phyloP scores from a whole-genome alignment of 2,113 vertebrate species.

The Otus sunia region DNA sequence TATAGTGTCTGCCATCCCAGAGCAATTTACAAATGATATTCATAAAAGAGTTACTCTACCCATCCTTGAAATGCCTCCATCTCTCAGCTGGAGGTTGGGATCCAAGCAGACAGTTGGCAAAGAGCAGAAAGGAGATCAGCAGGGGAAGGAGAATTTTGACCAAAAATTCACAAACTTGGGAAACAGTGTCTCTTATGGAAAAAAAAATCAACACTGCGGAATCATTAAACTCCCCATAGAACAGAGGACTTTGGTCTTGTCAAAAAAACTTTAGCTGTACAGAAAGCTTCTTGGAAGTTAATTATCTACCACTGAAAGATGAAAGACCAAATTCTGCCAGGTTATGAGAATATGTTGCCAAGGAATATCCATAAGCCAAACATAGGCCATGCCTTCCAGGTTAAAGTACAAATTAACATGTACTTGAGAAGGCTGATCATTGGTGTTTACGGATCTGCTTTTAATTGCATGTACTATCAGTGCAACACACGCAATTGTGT shows the following conservation, averaged over 20 bases:
- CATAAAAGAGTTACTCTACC: neutral
- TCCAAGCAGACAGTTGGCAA: neutral
- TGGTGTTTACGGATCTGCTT: neutral
- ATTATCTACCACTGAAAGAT: neutral
- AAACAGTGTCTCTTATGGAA: neutral
- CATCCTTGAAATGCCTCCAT: neutral
- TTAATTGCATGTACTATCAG: neutral
- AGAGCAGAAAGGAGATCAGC: neutral
- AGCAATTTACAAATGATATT: neutral
- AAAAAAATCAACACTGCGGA: neutral
- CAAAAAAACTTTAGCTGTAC: neutral
- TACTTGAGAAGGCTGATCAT: neutral
- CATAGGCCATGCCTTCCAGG: neutral
- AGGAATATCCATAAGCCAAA: neutral
- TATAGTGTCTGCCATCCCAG: neutral
- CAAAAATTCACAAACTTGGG: neutral
- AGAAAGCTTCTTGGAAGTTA: neutral
- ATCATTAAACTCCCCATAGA: neutral
- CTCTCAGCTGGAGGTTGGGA: neutral
- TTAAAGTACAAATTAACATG: neutral
- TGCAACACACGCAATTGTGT: neutral
- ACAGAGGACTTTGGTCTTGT: neutral
- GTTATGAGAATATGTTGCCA: neutral
- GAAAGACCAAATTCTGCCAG: neutral
- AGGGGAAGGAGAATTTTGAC: neutral